Evolutionary conservation across 2,888 invertebrate genomes (phyloP).

Genomic region (Aphodius granarius): DNA sequence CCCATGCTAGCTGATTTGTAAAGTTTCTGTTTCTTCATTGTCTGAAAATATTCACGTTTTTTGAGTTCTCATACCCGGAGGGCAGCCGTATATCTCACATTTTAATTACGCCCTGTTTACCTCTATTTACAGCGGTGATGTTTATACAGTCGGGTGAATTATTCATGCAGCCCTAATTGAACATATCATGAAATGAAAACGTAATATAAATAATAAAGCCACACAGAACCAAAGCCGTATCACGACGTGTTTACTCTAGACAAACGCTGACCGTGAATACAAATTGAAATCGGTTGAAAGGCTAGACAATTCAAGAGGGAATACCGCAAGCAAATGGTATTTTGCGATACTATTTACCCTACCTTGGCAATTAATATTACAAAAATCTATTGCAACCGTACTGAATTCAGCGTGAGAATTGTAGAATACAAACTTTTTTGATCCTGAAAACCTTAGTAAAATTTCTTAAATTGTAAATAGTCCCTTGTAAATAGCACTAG

Average conservation of each 20-base stretch:
- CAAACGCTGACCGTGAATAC: not conserved
- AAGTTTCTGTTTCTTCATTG: no score
- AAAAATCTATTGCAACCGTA: no score
- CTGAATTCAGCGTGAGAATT: no score
- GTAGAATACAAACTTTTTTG: no score
- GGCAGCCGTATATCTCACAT: not conserved
- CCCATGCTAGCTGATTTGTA: no score
- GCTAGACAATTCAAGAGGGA: not conserved
- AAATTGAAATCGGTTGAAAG: not conserved
- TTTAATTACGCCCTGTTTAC: not conserved
- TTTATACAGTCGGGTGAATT: not conserved
- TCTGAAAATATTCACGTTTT: no score
- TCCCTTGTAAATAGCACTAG: no score
- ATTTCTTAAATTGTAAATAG: no score
- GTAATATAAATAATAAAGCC: not conserved
- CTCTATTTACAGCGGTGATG: not conserved
- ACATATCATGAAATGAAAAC: not conserved
- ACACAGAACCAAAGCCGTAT: not conserved
- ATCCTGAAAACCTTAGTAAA: no score
- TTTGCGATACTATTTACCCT: not conserved
- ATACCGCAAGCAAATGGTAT: not conserved
- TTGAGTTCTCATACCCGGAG: not conserved
- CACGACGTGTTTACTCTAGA: not conserved
- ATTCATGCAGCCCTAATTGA: not conserved
- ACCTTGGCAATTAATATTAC: not conserved